These are phyloP conservation scores for Drosophila varians DNA, from an alignment of 1,140 invertebrate species.

Conservation along the genomic window DNA sequence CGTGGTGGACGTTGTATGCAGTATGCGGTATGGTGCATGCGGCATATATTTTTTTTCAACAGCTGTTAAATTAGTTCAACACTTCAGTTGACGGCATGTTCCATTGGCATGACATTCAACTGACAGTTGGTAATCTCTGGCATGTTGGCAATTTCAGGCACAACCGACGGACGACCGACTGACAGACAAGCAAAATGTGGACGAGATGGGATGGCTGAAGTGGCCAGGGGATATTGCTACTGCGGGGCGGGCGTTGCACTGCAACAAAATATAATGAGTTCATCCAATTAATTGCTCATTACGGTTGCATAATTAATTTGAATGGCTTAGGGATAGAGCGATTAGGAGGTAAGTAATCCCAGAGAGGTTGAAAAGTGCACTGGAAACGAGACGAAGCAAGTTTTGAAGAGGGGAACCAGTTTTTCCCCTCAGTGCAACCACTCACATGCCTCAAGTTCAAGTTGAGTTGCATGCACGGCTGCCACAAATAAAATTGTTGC, in stretches of 20 bases:
- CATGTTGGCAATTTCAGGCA: conserved; percentile 83
- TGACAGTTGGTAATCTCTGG: conserved; percentile 84
- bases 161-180: conserved; percentile 40
- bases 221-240: conserved; percentile 30
- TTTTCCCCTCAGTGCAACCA: conserved; percentile 40
- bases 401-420: not conserved
- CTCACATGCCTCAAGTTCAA: conserved; percentile 53
- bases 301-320: conserved; percentile 38
- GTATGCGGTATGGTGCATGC: conserved; percentile 50
- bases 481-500: conserved; percentile 78
- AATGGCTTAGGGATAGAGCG: conserved; percentile 19
- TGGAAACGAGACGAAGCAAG: not conserved
- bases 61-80: conserved; percentile 84
- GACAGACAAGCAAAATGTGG: conserved; percentile 42
- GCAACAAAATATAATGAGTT: conserved; percentile 31
- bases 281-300: conserved; percentile 38
- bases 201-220: conserved; percentile 16
- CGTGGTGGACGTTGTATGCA: conserved; percentile 54
- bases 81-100: conserved; percentile 83
- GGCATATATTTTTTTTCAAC: conserved; percentile 75
- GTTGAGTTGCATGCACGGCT: conserved; percentile 66
- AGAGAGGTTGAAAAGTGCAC: not conserved
- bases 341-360: conserved; percentile 9
- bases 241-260: conserved; percentile 43
- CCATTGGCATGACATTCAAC: conserved; percentile 83